Evolutionary conservation across 2,888 invertebrate species (phyloP), one percentile per base, ranked within the genome.

Genomic region (Caenorhabditis becei): DNA sequence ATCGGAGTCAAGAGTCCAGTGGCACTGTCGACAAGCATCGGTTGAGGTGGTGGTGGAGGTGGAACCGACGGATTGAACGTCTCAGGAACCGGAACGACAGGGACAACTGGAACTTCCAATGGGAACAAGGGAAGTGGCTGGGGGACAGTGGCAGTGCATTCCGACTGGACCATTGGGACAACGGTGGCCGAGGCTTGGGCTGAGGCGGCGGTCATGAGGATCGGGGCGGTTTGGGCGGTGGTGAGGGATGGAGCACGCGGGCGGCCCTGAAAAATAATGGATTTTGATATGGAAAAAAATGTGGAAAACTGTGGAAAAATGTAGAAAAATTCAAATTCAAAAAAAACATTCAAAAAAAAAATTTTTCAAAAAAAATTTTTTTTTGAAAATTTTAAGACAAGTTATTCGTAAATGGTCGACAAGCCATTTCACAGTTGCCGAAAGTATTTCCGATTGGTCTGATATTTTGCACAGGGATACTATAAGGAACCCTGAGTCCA

Each of bases 131-230:
- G 67, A 3, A 80, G 10, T 32, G 4, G 32, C 10, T 7, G 32
- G 32, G 62, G 32, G 1, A 71, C 37, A 0, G 61, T 26, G 20
- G 63, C 32, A 2, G 66, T 72, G 77, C 87, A 85, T 65, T 87
- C 88, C 10, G 89, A 79, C 63, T 89, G 89, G 10, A 89, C 88
- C 7, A 86, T 88, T 10, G 87, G 23, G 14, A 26, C 23, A 16
- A 66, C 67, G 20, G 58, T 14, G 10, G 47, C 2, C 14, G 56
- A 10, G 14, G 14, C 58, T n/a, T n/a, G n/a, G n/a, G n/a, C n/a
- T n/a, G n/a, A n/a, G n/a, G n/a, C n/a, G n/a, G 47, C 7, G 24
- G 14, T 16, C 41, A 14, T 16, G 14, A 41, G 41, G 20, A 67
- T 67, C 4, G 59, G 58, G 23, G 20, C n/a, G n/a, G n/a, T 47